These are phyloP conservation scores for Microplitis deprimator DNA, from an alignment of 2,888 invertebrate genomes.

Conservation along the genomic window DNA sequence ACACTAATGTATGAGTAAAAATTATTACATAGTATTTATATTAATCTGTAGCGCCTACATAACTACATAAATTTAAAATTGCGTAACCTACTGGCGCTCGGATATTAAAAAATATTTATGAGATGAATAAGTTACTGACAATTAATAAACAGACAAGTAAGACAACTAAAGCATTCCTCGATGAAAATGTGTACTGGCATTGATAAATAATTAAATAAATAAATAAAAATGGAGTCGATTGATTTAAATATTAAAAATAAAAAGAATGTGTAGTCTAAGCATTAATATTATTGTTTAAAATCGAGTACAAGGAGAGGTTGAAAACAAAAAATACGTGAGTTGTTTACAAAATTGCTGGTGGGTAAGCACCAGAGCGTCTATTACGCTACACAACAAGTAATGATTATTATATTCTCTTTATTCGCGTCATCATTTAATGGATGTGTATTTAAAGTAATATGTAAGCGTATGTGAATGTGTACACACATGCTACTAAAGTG, in stretches of 20 bases:
- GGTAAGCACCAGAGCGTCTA: not conserved
- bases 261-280: not conserved
- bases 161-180: not conserved
- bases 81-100: not conserved
- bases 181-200: not conserved
- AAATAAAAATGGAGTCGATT: not conserved
- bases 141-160: not conserved
- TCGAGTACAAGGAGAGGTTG: conserved; percentile 58
- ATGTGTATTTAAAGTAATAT: not conserved
- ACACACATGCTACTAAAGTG: conserved; percentile 10
- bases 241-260: not conserved
- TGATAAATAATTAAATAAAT: not conserved
- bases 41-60: not conserved
- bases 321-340: conserved; percentile 56
- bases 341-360: conserved; percentile 54
- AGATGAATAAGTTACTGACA: not conserved
- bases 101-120: not conserved
- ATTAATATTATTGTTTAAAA: conserved; percentile 49
- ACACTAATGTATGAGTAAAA: not conserved
- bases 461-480: not conserved
- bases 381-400: not conserved
- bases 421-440: not conserved
- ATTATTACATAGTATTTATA: not conserved
- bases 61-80: not conserved
- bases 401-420: conserved; percentile 3